These are phyloP conservation scores for Catharus fuscescens DNA, from an alignment of 2,113 vertebrate genomes.

Conservation along the genomic window DNA sequence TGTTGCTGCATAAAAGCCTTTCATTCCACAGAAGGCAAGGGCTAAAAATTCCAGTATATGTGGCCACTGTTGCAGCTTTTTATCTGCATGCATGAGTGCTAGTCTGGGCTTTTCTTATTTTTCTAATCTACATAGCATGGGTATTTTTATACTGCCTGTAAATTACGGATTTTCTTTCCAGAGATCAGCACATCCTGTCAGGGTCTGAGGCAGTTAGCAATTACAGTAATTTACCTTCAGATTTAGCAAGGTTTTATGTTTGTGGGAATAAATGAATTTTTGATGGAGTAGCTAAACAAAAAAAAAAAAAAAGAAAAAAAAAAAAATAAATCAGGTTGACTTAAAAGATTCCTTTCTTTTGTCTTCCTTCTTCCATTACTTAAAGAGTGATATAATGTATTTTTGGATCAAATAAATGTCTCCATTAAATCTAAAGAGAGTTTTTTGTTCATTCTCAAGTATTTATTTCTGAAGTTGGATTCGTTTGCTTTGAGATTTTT, in stretches of 20 bases:
- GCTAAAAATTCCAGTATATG: not conserved
- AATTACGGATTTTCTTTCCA: constrained; percentile 42
- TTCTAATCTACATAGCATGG: not conserved
- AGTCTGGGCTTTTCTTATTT: not conserved
- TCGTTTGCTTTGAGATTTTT: fast-evolving
- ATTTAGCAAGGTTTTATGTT: not conserved
- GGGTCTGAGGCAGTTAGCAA: not conserved
- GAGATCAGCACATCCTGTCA: not conserved
- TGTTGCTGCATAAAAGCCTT: not conserved
- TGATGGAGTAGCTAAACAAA: not conserved
- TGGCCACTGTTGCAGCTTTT: not conserved
- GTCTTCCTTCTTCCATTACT: not conserved
- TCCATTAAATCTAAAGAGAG: not conserved
- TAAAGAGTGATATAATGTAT: not conserved
- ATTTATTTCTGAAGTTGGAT: not conserved
- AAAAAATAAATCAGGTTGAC: not conserved
- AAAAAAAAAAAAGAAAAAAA: not conserved
- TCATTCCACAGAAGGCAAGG: not conserved
- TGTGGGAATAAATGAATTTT: constrained; percentile 34
- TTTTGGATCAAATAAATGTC: not conserved
- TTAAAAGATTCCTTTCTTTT: not conserved
- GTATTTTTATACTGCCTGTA: not conserved
- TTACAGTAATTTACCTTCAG: constrained; percentile 32
- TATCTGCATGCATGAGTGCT: not conserved
- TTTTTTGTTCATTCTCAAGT: not conserved